Base-by-base conservation (phyloP, 2,888 invertebrate species). In the Pinctada fucata region DNA sequence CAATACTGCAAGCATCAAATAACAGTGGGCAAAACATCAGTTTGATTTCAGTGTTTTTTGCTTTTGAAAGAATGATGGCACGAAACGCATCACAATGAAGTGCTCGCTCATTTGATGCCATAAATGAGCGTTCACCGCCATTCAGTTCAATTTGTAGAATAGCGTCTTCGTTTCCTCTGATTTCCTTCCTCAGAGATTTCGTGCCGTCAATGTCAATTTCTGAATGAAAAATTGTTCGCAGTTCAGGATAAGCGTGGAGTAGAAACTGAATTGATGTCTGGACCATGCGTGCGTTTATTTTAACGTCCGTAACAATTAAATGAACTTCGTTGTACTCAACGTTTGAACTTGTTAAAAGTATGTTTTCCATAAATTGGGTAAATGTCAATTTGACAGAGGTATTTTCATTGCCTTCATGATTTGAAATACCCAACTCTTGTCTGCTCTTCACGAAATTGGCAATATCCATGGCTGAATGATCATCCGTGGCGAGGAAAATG, bases 91-190 rank as follows among this genome's bases (percentile, higher is more conserved):
- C 31, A 31, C 31, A 31, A 31, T 31, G 31, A 31, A 31, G 31
- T 31, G 31, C 31, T 31, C 31, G 31, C 31, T 31, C 31, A 31
- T 31, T 31, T 31, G 31, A 31, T 31, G 31, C 31, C 31, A 31
- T 31, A 31, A 31, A 31, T 31, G 31, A 31, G 31, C 31, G 31
- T 31, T 31, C 31, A 3, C 89, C 88, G 16, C 89, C 89, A 31
- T 31, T 13, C 58, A 13, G 6, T 58, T 58, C 13, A 58, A 58
- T 58, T 10, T 58, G 6, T 6, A 58, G 58, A 58, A 58, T 13
- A 58, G 58, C 58, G 13, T 58, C 58, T 58, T 58, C 58, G 6
- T 10, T 58, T 58, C 13, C 13, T 13, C 6, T 58, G 13, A 58
- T 13, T 58, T 6, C 6, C 13, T 58, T 58, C 58, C 6, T 58